Percentiles rank a stretch among this genome's conserved stretches.
phyloP scores from a whole-genome alignment of 2,797 vertebrate genomes.

The Miichthys miiuy region DNA sequence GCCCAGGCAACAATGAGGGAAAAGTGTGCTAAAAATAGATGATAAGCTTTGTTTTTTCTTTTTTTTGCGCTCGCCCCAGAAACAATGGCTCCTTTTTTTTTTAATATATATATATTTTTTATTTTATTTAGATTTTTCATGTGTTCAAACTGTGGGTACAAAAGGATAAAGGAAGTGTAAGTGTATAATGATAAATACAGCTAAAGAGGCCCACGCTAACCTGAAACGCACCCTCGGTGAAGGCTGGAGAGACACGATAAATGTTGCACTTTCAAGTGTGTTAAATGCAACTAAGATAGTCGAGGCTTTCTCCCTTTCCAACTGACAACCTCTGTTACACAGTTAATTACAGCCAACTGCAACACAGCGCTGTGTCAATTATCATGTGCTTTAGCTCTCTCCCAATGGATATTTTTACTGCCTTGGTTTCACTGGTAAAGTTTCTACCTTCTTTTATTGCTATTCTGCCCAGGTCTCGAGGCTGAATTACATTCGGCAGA shows the following conservation, averaged over 20 bases:
- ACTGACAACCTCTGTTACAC: slow-evolving; percentile 79
- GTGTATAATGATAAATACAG: slow-evolving; percentile 37
- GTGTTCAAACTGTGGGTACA: slow-evolving; percentile 41
- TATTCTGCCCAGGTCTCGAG: slow-evolving; percentile 75
- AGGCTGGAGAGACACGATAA: slow-evolving; percentile 68
- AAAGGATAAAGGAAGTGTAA: slow-evolving; percentile 40
- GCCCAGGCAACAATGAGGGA: slow-evolving; percentile 77
- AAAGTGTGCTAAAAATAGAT: slow-evolving; percentile 80
- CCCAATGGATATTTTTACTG: slow-evolving; percentile 73
- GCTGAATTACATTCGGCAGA: slow-evolving; percentile 76
- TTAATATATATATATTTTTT: too few species aligned
- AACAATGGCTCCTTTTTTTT: slow-evolving; percentile 70
- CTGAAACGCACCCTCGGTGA: slow-evolving; percentile 51
- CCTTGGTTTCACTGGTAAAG: slow-evolving; percentile 62
- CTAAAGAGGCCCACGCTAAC: slow-evolving; percentile 56
- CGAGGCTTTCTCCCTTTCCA: slow-evolving; percentile 64
- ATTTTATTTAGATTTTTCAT: slow-evolving; percentile 60
- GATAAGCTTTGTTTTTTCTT: slow-evolving; percentile 65
- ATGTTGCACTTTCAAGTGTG: slow-evolving; percentile 73
- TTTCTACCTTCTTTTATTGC: slow-evolving; percentile 76
- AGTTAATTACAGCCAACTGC: slow-evolving; percentile 82
- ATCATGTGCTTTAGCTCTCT: slow-evolving; percentile 69
- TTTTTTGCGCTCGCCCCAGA: slow-evolving; percentile 67
- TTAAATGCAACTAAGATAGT: slow-evolving; percentile 67
- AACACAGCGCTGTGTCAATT: slow-evolving; percentile 78